These are phyloP conservation scores for Cabera pusaria DNA, from an alignment of 2,888 invertebrate species.

Conservation along the genomic window DNA sequence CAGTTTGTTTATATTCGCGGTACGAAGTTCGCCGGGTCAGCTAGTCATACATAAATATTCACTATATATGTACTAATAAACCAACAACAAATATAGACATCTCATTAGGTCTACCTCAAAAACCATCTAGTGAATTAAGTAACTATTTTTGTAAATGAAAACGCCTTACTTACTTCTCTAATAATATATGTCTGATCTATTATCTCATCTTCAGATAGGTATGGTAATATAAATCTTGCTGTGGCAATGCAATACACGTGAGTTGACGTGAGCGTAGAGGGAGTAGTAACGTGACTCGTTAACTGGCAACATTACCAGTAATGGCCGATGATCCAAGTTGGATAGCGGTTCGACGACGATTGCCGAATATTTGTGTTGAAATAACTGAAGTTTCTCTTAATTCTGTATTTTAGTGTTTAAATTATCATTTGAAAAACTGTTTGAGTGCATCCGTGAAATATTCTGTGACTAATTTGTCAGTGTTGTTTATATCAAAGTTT, in stretches of 20 bases:
- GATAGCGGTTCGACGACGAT: conserved; percentile 59
- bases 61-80: too few relatives aligned
- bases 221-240: too few relatives aligned
- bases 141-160: too few relatives aligned
- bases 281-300: conserved; percentile 63
- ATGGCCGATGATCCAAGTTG: conserved; percentile 77
- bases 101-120: too few relatives aligned
- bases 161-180: too few relatives aligned
- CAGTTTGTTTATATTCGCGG: too few relatives aligned
- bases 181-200: too few relatives aligned
- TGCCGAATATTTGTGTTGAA: conserved; percentile 68
- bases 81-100: too few relatives aligned
- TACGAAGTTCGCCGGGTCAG: too few relatives aligned
- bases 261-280: conserved; percentile 57
- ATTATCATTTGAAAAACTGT: conserved; percentile 48
- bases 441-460: conserved; percentile 59
- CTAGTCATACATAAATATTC: too few relatives aligned
- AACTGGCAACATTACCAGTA: conserved; percentile 68
- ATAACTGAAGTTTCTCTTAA: conserved; percentile 62
- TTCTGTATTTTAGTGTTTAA: conserved; percentile 63
- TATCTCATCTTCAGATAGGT: too few relatives aligned
- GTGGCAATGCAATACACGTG: conserved; percentile 53
- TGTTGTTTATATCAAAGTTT: conserved; percentile 60
- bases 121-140: too few relatives aligned
- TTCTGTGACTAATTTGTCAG: conserved; percentile 59